phyloP scores from a whole-genome alignment of 2,888 invertebrate species.

The Mellilla xanthometata region DNA sequence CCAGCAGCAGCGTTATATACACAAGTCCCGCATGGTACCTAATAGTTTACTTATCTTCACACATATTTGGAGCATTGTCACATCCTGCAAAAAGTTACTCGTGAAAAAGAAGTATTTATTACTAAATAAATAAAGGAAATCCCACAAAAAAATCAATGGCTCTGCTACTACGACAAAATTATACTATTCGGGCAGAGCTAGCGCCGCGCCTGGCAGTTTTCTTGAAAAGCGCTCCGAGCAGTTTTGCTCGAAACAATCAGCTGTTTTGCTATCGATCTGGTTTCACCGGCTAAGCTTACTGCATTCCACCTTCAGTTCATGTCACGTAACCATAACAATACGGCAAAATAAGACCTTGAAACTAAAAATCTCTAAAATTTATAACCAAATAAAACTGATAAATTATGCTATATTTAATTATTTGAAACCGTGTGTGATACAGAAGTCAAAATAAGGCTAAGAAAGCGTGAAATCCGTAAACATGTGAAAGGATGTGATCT shows the following conservation, averaged over 20 bases:
- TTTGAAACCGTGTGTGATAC: neutral
- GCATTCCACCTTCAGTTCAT: conserved; percentile 47
- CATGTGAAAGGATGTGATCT: conserved; percentile 15
- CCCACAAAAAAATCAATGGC: too few species aligned
- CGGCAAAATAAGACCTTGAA: conserved; percentile 10
- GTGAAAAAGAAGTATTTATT: too few species aligned
- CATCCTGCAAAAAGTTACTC: too few species aligned
- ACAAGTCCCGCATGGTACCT: too few species aligned
- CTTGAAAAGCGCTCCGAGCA: neutral
- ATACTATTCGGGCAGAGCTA: too few species aligned
- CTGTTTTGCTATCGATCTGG: conserved; percentile 70
- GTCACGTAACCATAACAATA: conserved; percentile 30
- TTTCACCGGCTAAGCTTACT: conserved; percentile 59
- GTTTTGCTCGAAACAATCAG: conserved; percentile 47
- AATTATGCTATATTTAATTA: too few species aligned
- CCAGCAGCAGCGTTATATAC: too few species aligned
- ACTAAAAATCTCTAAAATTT: neutral
- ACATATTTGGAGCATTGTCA: too few species aligned
- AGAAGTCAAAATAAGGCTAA: conserved; percentile 21
- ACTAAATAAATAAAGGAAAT: too few species aligned
- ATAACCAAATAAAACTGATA: too few species aligned
- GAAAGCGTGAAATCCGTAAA: conserved; percentile 5
- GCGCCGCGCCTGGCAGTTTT: neutral
- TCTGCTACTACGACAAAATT: too few species aligned
- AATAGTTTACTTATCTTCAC: too few species aligned